phyloP scores from a whole-genome alignment of 2,888 invertebrate species.

The Selenia dentaria region DNA sequence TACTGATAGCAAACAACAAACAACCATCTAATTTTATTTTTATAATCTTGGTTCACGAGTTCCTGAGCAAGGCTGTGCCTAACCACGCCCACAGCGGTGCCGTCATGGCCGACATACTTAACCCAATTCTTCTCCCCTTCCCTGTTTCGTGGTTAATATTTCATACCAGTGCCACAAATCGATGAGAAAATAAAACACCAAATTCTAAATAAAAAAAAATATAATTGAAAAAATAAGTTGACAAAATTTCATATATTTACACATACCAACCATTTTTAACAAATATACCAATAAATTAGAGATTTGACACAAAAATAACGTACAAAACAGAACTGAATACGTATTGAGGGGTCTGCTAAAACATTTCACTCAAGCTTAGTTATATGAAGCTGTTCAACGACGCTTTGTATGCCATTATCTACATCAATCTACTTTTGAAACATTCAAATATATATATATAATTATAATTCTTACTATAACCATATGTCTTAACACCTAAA shows the following conservation, averaged over 20 bases:
- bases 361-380: neutral
- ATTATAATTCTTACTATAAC: neutral
- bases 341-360: slow-evolving; percentile 1
- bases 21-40: too few relatives aligned
- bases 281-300: slow-evolving; percentile 63
- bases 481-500: neutral
- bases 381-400: neutral
- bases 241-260: slow-evolving; percentile 64
- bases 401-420: neutral
- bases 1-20: too few relatives aligned
- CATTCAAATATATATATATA: neutral
- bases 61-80: too few relatives aligned
- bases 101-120: too few relatives aligned
- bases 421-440: neutral
- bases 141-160: too few relatives aligned
- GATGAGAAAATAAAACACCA: slow-evolving; percentile 30
- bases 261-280: slow-evolving; percentile 60
- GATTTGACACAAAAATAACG: slow-evolving; percentile 40
- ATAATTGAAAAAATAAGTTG: slow-evolving; percentile 55
- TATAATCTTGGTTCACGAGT: too few relatives aligned
- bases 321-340: slow-evolving; percentile 33
- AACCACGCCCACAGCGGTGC: too few relatives aligned
- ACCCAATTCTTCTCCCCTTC: too few relatives aligned
- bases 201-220: slow-evolving; percentile 60
- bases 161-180: too few relatives aligned